Conservation (phyloP, 2,797 vertebrate genomes). For the Bradypodion pumilum region DNA sequence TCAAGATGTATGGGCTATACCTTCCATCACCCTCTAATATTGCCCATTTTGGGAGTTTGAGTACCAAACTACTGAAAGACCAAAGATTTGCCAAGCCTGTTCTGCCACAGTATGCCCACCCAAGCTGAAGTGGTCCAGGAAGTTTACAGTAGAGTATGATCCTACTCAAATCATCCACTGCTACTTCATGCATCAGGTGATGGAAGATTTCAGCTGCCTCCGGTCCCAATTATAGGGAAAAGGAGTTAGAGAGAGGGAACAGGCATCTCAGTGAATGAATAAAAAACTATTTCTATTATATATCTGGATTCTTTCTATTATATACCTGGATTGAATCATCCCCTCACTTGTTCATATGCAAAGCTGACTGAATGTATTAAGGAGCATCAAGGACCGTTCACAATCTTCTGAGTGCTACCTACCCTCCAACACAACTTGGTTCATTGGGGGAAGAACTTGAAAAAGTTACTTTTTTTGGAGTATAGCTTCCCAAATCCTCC, state of each 20-base stretch:
- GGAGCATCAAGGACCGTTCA: background rate
- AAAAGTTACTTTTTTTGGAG: too few species aligned
- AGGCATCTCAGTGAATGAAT: background rate
- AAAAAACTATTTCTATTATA: background rate
- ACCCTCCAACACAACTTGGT: background rate
- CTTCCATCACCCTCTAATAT: background rate
- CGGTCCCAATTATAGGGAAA: background rate
- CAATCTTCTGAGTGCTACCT: background rate
- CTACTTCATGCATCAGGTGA: background rate
- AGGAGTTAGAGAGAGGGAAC: background rate
- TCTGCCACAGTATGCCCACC: too few species aligned
- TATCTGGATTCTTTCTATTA: background rate
- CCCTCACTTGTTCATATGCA: background rate
- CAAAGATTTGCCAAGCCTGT: background rate
- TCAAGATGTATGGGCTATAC: background rate
- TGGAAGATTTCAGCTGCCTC: background rate
- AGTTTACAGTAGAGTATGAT: background rate
- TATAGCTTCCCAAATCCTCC: too few species aligned
- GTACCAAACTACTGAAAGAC: background rate
- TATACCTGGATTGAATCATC: background rate
- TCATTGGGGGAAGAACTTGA: too few species aligned
- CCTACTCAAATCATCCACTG: background rate
- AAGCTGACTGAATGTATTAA: background rate
- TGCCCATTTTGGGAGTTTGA: background rate
- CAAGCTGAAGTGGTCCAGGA: background rate